A percentile compares a stretch with the other conserved stretches of the same genome.
phyloP scores from a whole-genome alignment of 2,113 vertebrate species.

The Phocoena phocoena region DNA sequence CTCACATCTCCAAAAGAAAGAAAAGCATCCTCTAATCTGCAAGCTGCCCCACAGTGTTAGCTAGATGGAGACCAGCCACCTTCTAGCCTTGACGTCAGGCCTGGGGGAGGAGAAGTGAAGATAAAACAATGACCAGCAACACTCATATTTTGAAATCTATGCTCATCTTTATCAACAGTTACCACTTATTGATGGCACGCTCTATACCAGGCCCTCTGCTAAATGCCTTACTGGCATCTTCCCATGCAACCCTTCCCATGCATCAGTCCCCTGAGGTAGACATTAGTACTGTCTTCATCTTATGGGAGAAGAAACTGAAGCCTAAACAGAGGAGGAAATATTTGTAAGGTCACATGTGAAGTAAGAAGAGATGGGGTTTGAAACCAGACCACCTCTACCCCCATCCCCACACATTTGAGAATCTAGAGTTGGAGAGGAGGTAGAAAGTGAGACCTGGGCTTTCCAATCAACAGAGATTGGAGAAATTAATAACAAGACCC shows the following conservation, averaged over 20 bases:
- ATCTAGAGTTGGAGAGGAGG: not conserved
- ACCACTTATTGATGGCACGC: not conserved
- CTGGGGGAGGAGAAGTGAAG: not conserved
- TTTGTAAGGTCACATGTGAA: not conserved
- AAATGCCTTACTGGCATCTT: not conserved
- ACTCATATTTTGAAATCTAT: not conserved
- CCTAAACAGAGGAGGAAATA: not conserved
- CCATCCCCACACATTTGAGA: not conserved
- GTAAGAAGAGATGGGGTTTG: not conserved
- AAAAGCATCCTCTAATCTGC: not conserved
- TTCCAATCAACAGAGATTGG: not conserved
- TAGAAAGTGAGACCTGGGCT: not conserved
- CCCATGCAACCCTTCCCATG: not conserved
- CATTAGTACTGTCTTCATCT: not conserved
- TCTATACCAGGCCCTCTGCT: not conserved
- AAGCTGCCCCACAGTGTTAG: not conserved
- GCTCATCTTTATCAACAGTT: not conserved
- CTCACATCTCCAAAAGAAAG: not conserved
- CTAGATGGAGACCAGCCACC: not conserved
- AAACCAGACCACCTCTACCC: not conserved
- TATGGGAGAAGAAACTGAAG: not conserved
- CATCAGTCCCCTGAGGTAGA: not conserved
- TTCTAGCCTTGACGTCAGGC: not conserved
- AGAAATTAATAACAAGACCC: not conserved
- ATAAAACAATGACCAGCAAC: not conserved